phyloP scores from a whole-genome alignment of 2,888 invertebrate genomes.

The Spilarctia lutea region DNA sequence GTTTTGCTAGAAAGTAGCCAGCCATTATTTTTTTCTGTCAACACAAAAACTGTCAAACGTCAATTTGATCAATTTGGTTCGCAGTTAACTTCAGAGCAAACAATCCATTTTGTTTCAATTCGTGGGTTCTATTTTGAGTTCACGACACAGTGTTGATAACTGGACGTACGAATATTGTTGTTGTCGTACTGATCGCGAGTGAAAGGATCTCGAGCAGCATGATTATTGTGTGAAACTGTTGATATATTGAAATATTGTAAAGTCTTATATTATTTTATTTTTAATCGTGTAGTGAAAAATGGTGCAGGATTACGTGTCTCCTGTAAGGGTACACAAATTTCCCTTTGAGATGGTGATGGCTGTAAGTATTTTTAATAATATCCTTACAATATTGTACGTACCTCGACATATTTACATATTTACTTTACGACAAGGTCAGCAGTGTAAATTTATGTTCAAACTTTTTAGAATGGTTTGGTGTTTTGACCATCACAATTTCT shows the following conservation, averaged over 20 bases:
- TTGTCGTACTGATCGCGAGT: conserved; percentile 69
- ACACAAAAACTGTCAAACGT: conserved; percentile 38
- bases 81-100: conserved; percentile 66
- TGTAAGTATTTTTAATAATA: conserved; percentile 87
- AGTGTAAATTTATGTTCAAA: conserved; percentile 30
- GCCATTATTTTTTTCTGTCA: conserved; percentile 30
- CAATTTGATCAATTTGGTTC: conserved; percentile 36
- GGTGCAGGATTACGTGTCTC: conserved; percentile 98
- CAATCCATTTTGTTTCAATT: conserved; percentile 67
- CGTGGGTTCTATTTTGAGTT: conserved; percentile 67
- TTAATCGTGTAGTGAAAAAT: conserved; percentile 85
- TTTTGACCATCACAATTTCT: conserved; percentile 35
- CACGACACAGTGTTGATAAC: conserved; percentile 63
- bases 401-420: conserved; percentile 29
- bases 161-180: conserved; percentile 68
- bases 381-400: conserved; percentile 12
- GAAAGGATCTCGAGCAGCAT: conserved; percentile 72
- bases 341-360: conserved; percentile 98
- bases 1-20: not conserved
- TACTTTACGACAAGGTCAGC: conserved; percentile 46
- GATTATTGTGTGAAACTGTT: conserved; percentile 70
- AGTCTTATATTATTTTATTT: conserved; percentile 69
- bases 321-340: conserved; percentile 97
- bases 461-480: conserved; percentile 23
- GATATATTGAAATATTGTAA: conserved; percentile 58